Base-by-base conservation (phyloP, 2,113 vertebrate genomes). In the Menura novaehollandiae region DNA sequence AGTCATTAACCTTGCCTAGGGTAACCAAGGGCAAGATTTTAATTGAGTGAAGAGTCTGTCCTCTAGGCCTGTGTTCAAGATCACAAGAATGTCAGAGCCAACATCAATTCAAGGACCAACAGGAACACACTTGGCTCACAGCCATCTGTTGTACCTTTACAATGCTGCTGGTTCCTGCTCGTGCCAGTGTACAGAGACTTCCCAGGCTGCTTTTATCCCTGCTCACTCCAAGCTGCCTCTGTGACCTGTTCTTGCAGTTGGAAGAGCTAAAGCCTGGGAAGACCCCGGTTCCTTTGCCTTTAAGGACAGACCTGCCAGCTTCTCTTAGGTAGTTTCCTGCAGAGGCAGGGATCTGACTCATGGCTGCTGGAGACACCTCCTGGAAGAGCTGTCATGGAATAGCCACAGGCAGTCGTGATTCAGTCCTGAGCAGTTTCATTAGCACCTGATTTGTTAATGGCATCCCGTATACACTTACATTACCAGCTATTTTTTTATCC, bases 361-460 rank as follows among this genome's bases (percentile, higher is more conserved):
- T 2, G 60, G 60, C 69, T 81, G 73, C 52, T 46, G 13, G 72
- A 89, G 91, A 89, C 89, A 93, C 81, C 92, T 89, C 74, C 66
- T 94, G 74, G 51, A 82, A 93, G 82, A 69, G 24, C 85, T 66
- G 58, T 44, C 76, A 93, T 80, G 64, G 72, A 92, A 81, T 53
- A 58, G 79, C 90, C 85, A 83, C 35, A 9, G 85, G 56, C 82
- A 84, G 67, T 53, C 8, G 5, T 95, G 95, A 96, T 67, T 94
- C 95, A 95, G 85, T 53, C 63, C 51, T 4, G 6, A 63, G 88
- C 37, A 95, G 90, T 17, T 83, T 93, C 75, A 88, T 86, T 86
- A 94, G 56, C 92, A 90, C 90, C 79, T 86, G 92, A 60, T 84
- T 94, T 92, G 89, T 49, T 95, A 91, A 89, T 91, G 72, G 51